Evolutionary conservation across 2,888 invertebrate species (phyloP).

Genomic region (Epirrhoe tristata): DNA sequence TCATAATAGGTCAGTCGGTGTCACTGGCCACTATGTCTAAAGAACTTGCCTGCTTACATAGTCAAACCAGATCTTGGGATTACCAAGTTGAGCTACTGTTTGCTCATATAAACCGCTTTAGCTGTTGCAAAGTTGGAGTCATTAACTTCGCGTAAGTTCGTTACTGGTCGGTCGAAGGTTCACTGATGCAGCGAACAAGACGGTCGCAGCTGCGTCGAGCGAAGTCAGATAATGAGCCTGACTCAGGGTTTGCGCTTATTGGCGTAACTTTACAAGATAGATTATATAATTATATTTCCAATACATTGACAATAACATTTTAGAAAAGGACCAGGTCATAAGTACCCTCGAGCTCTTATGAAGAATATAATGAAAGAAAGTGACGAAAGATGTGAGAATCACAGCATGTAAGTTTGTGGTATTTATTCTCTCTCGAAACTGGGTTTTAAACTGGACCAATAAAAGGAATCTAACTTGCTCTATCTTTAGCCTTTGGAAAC

Average conservation of each 20-base stretch:
- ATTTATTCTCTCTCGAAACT: neutral
- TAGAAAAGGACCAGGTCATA: no score
- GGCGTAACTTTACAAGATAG: neutral
- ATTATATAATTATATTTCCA: neutral
- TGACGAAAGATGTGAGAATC: no score
- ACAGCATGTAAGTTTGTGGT: no score
- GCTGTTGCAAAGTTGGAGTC: constrained; percentile 61
- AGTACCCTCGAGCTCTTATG: no score
- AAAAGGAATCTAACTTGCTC: constrained; percentile 1
- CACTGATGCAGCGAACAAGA: constrained; percentile 47
- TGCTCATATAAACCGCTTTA: constrained; percentile 13
- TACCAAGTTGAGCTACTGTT: constrained; percentile 27
- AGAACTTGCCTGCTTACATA: constrained; percentile 5
- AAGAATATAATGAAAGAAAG: no score
- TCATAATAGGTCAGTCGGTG: neutral
- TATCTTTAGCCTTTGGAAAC: neutral
- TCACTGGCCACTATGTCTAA: neutral
- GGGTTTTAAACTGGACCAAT: neutral
- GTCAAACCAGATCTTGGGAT: constrained; percentile 18
- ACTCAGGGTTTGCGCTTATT: constrained; percentile 27
- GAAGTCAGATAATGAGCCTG: constrained; percentile 61
- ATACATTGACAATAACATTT: no score
- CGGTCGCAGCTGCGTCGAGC: constrained; percentile 60
- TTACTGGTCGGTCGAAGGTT: constrained; percentile 52
- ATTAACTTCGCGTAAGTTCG: constrained; percentile 70